A percentile compares a stretch with the other conserved stretches of the same genome.
phyloP scores from a whole-genome alignment of 2,113 vertebrate species.

The Pluvialis apricaria region DNA sequence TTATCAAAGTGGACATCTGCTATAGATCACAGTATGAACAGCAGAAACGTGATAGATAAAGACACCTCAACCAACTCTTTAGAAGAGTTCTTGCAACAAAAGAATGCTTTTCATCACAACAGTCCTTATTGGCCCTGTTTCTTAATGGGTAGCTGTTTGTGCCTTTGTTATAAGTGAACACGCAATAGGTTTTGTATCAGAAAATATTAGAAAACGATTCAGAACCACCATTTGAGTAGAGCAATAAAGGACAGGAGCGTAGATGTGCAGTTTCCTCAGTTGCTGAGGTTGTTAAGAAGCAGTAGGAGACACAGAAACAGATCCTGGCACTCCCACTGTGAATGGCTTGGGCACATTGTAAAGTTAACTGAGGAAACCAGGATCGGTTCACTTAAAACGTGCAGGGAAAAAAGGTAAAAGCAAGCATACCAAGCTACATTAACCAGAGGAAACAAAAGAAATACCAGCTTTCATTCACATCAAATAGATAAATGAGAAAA shows the following conservation, averaged over 20 bases:
- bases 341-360: neutral
- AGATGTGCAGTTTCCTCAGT: neutral
- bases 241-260: neutral
- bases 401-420: neutral
- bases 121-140: neutral
- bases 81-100: neutral
- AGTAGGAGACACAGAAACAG: neutral
- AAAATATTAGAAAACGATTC: neutral
- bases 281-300: neutral
- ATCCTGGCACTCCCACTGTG: neutral
- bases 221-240: neutral
- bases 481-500: neutral
- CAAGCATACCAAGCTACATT: neutral
- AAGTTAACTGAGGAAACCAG: constrained; percentile 29
- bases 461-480: neutral
- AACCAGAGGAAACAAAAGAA: neutral
- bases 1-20: neutral
- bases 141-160: neutral
- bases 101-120: neutral
- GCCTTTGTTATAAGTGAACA: neutral
- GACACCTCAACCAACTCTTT: neutral
- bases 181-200: neutral
- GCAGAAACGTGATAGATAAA: neutral
- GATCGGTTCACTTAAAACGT: neutral
- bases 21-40: neutral